Evolutionary conservation across 2,888 invertebrate species (phyloP).

Genomic region (Pherbina coryleti): DNA sequence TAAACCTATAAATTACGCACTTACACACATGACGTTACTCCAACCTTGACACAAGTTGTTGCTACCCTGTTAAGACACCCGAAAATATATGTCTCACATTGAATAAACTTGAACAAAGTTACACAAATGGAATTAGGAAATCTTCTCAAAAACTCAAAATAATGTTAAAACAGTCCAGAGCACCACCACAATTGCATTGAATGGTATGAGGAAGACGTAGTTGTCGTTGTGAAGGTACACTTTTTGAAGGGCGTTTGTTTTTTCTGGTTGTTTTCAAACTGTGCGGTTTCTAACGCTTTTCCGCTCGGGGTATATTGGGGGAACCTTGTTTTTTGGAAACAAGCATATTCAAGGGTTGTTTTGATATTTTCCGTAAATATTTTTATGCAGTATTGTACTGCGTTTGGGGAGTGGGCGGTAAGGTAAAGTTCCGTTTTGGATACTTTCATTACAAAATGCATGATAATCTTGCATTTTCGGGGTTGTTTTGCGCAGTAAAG

Average conservation of each 20-base stretch:
- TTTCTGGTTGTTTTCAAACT: conserved; percentile 60
- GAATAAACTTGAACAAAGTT: conserved; percentile 9
- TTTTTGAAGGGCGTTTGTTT: conserved; percentile 48
- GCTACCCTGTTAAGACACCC: conserved; percentile 10
- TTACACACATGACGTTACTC: conserved; percentile 22
- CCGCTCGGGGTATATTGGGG: conserved; percentile 21
- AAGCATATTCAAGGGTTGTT: conserved; percentile 9
- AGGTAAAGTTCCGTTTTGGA: conserved; percentile 16
- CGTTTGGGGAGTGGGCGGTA: neutral
- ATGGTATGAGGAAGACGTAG: neutral
- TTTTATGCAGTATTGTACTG: neutral
- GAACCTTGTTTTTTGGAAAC: neutral
- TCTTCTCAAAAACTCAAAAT: conserved; percentile 62
- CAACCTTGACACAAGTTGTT: neutral
- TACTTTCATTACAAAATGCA: neutral
- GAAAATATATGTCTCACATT: conserved; percentile 23
- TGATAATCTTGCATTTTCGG: neutral
- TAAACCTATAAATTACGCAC: conserved; percentile 30
- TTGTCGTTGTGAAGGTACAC: neutral
- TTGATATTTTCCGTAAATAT: conserved; percentile 1
- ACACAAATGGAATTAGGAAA: conserved; percentile 65
- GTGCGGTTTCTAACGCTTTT: conserved; percentile 58
- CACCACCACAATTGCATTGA: neutral
- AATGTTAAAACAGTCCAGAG: conserved; percentile 60
- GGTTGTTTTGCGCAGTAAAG: conserved; percentile 1